phyloP scores from a whole-genome alignment of 2,797 vertebrate species.

The Nannoperca obscura region DNA sequence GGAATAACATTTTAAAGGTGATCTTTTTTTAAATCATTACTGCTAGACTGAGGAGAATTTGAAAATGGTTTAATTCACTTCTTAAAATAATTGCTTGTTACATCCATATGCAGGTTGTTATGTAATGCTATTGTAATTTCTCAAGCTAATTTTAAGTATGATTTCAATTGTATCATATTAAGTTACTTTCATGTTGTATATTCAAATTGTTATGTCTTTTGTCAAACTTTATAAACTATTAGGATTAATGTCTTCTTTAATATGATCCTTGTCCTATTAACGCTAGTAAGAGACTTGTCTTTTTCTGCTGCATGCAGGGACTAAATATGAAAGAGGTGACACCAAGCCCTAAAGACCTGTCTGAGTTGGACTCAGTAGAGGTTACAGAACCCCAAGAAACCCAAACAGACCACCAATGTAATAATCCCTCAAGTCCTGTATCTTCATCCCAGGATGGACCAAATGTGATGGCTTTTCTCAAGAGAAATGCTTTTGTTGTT shows the following conservation, averaged over 20 bases:
- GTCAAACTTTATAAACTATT: neutral
- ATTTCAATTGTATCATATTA: neutral
- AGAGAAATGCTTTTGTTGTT: conserved; percentile 86
- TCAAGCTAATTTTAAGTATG: neutral
- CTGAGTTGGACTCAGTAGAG: conserved; percentile 5
- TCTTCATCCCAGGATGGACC: conserved; percentile 63
- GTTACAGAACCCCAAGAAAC: conserved; percentile 13
- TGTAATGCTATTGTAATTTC: neutral
- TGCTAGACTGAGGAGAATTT: neutral
- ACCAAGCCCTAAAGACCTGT: neutral
- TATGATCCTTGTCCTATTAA: neutral
- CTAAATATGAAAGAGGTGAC: neutral
- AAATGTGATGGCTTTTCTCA: conserved; percentile 76
- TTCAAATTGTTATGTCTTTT: neutral
- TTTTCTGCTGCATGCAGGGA: neutral
- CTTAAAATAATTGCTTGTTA: neutral
- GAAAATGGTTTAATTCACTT: neutral
- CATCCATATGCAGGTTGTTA: neutral
- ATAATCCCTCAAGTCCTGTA: conserved; percentile 24
- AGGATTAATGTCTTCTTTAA: neutral
- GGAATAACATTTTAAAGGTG: neutral
- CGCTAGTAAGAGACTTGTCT: neutral
- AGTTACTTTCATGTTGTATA: neutral
- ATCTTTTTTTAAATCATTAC: neutral
- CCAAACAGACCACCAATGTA: neutral